Evolutionary conservation across 2,888 invertebrate genomes (phyloP).

Genomic region (Synanthedon andrenaeformis): DNA sequence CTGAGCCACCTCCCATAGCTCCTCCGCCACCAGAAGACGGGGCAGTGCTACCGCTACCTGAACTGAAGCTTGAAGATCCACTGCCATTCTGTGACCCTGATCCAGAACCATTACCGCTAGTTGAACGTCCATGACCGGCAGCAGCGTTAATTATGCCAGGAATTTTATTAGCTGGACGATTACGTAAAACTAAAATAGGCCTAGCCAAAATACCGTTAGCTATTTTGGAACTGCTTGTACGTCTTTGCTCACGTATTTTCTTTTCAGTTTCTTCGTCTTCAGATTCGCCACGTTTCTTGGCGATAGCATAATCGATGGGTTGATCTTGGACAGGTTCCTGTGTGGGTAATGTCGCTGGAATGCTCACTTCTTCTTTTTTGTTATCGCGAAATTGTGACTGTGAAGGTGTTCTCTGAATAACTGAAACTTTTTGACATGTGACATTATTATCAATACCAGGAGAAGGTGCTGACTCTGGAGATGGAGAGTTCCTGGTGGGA

Average conservation of each 20-base stretch:
- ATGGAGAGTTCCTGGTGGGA: constrained; percentile 59
- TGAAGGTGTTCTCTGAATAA: constrained; percentile 84
- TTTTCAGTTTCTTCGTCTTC: constrained; percentile 78
- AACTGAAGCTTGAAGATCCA: constrained; percentile 64
- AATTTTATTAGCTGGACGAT: constrained; percentile 68
- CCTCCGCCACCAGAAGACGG: constrained; percentile 73
- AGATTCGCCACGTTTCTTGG: constrained; percentile 79
- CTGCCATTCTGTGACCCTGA: constrained; percentile 64
- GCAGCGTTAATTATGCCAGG: constrained; percentile 79
- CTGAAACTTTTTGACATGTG: constrained; percentile 79
- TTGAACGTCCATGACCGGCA: constrained; percentile 83
- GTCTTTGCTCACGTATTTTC: constrained; percentile 75
- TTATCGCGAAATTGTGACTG: constrained; percentile 59
- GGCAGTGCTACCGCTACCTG: constrained; percentile 67
- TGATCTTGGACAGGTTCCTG: constrained; percentile 83
- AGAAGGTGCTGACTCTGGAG: constrained; percentile 70
- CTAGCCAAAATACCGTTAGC: constrained; percentile 66
- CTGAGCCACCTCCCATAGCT: constrained; percentile 76
- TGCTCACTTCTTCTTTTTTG: constrained; percentile 64
- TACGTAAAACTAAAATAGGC: constrained; percentile 68
- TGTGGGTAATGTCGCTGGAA: constrained; percentile 61
- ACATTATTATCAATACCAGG: constrained; percentile 76
- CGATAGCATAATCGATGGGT: constrained; percentile 90
- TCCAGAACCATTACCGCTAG: constrained; percentile 68
- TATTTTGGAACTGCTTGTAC: constrained; percentile 77